phyloP scores from a whole-genome alignment of 2,888 invertebrate genomes.

The Dolichopus griseipennis region DNA sequence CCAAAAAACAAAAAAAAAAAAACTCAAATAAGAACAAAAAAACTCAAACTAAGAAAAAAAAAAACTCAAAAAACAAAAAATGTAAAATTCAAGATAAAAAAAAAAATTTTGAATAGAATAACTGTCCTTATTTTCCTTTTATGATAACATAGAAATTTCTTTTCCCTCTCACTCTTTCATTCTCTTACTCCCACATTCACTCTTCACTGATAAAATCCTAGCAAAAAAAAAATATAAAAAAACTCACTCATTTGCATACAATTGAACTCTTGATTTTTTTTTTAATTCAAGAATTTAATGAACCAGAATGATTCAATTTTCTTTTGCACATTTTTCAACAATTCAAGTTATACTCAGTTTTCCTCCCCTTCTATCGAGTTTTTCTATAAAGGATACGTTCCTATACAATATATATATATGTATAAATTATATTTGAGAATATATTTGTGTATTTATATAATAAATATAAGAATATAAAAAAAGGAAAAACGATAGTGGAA shows the following conservation, averaged over 20 bases:
- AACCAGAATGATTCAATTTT: constrained; percentile 10
- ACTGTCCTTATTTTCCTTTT: too few species aligned
- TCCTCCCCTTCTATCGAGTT: background rate
- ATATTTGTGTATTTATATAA: background rate
- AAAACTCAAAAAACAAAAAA: background rate
- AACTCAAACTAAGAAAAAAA: background rate
- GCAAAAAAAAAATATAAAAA: too few species aligned
- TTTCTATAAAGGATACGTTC: background rate
- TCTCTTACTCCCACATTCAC: too few species aligned
- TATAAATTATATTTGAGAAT: too few species aligned
- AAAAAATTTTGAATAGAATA: background rate
- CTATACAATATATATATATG: background rate
- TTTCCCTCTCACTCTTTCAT: too few species aligned
- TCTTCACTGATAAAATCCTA: too few species aligned
- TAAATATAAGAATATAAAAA: too few species aligned
- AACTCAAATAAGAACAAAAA: background rate
- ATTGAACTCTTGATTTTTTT: background rate
- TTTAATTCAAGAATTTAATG: constrained; percentile 7
- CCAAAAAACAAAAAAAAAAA: background rate
- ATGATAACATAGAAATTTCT: too few species aligned
- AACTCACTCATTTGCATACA: constrained; percentile 1
- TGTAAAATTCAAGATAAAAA: background rate
- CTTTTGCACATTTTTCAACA: background rate
- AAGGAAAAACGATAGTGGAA: too few species aligned
- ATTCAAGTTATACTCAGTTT: background rate